Conservation (phyloP, 2,113 vertebrate species). For the Gavia stellata region DNA sequence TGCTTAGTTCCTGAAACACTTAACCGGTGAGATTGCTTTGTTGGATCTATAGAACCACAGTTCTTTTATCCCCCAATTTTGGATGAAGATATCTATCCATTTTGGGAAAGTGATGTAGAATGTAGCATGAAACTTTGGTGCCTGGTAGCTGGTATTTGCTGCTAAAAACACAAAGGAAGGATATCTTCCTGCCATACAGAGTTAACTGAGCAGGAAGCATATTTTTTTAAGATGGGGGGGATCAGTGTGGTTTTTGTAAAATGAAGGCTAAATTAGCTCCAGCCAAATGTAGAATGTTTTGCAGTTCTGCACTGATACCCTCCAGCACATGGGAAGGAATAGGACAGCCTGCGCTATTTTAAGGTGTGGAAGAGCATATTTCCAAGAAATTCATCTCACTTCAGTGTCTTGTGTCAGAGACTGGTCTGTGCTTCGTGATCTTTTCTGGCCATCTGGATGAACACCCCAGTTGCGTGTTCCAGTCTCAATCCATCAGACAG, state of each 20-base stretch:
- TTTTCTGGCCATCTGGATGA: background rate
- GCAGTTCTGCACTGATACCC: background rate
- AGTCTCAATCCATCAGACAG: background rate
- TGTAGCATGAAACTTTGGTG: background rate
- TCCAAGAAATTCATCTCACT: background rate
- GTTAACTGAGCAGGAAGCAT: slow-evolving; percentile 31
- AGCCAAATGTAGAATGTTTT: background rate
- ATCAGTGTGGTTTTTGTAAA: slow-evolving; percentile 30
- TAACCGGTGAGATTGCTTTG: slow-evolving; percentile 17
- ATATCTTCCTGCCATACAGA: slow-evolving; percentile 30
- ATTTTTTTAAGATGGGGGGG: background rate
- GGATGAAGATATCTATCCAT: background rate
- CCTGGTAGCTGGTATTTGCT: background rate
- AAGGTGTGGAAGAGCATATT: background rate
- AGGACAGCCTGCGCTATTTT: background rate
- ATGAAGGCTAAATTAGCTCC: slow-evolving; percentile 34
- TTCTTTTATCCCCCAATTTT: background rate
- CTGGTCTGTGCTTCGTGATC: background rate
- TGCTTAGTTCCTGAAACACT: slow-evolving; percentile 12
- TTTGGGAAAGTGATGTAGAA: background rate
- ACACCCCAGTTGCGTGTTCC: background rate
- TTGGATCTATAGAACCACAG: background rate
- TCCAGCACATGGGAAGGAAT: background rate
- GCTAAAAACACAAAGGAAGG: slow-evolving; percentile 40
- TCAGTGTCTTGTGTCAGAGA: background rate